Evolutionary conservation across 2,113 vertebrate genomes (phyloP).

Genomic region (Eulacestoma nigropectus): DNA sequence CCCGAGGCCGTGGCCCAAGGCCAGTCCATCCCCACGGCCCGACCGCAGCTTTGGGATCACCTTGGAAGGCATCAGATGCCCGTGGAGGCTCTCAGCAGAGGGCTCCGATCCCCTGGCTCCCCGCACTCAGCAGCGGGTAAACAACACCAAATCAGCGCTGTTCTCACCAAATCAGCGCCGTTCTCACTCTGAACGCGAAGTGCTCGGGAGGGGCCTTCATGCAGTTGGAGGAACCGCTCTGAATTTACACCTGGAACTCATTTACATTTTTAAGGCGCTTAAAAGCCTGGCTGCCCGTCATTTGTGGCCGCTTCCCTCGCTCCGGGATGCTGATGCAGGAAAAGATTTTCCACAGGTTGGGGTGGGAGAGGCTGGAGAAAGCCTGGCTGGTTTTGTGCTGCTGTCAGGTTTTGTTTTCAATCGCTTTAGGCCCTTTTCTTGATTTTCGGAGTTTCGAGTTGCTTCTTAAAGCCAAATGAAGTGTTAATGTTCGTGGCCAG

Average conservation of each 20-base stretch:
- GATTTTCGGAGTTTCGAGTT: not conserved
- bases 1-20: not conserved
- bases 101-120: not conserved
- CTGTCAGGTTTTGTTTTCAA: not conserved
- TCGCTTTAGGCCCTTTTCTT: not conserved
- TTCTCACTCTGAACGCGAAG: not conserved
- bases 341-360: not conserved
- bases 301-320: not conserved
- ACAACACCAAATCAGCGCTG: not conserved
- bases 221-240: not conserved
- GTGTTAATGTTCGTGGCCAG: not conserved
- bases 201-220: not conserved
- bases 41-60: not conserved
- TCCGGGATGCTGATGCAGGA: not conserved
- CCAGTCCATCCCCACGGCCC: not conserved
- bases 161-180: not conserved
- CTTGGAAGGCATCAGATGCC: not conserved
- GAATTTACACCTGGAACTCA: constrained; percentile 4
- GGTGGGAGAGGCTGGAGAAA: not conserved
- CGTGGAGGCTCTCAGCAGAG: not conserved
- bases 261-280: constrained; percentile 42
- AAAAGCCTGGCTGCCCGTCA: not conserved
- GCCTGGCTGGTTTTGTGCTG: not conserved
- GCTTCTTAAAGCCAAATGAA: not conserved
- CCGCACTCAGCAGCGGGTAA: not conserved